These are phyloP conservation scores for Xiphophorus hellerii DNA, from an alignment of 2,113 vertebrate species.

Conservation along the genomic window DNA sequence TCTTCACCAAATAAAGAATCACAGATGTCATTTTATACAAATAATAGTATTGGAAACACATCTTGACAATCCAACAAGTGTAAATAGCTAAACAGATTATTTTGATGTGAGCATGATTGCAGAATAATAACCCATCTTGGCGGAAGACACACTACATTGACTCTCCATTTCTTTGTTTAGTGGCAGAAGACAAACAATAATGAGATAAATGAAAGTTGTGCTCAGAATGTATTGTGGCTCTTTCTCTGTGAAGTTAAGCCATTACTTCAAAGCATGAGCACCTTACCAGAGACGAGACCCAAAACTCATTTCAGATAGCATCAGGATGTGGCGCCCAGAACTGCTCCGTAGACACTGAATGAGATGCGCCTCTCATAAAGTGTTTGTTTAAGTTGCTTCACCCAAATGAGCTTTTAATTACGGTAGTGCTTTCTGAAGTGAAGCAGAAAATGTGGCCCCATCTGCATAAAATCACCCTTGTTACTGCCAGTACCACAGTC, in stretches of 20 bases:
- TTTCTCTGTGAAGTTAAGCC: constrained; percentile 37
- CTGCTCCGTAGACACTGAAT: constrained; percentile 43
- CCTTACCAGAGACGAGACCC: constrained; percentile 35
- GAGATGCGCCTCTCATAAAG: constrained; percentile 59
- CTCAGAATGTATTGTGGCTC: constrained; percentile 11
- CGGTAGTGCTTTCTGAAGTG: constrained; percentile 61
- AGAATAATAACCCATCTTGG: constrained; percentile 13
- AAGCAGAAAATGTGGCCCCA: constrained; percentile 69
- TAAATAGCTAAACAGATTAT: constrained; percentile 6
- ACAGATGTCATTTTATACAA: neutral
- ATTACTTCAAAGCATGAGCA: constrained; percentile 49
- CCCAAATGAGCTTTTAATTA: constrained; percentile 78
- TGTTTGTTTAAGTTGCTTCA: constrained; percentile 75
- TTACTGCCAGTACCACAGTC: constrained; percentile 55
- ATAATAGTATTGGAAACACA: neutral
- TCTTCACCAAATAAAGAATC: too few species aligned
- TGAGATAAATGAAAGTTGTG: constrained; percentile 11
- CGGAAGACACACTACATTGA: constrained; percentile 19
- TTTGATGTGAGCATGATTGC: constrained; percentile 2
- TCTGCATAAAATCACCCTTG: constrained; percentile 67
- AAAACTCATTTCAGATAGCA: constrained; percentile 49
- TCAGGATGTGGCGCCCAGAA: constrained; percentile 44
- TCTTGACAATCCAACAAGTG: neutral
- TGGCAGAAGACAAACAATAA: neutral
- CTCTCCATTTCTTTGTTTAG: constrained; percentile 9